Evolutionary conservation across 2,113 vertebrate species (phyloP).

Genomic region (Melospiza melodia): DNA sequence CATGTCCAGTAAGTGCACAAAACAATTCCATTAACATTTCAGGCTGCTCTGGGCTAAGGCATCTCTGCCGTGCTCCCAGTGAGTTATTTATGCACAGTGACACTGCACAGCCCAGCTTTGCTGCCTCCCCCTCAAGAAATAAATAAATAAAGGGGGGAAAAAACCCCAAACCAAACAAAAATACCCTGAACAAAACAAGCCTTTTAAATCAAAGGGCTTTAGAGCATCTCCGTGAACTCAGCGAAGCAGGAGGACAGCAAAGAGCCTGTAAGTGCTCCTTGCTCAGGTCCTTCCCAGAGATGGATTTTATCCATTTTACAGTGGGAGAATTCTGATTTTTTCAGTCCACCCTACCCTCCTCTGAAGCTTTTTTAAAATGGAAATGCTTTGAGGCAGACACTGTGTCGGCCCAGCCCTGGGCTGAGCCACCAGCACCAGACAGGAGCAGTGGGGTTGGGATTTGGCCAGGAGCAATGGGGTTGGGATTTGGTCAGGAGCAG

Average conservation of each 20-base stretch:
- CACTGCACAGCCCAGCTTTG: neutral
- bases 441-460: neutral
- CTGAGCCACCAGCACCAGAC: neutral
- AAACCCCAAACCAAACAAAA: neutral
- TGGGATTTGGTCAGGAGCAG: no score
- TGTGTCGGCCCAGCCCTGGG: no score
- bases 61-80: neutral
- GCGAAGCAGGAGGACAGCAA: neutral
- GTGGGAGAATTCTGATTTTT: neutral
- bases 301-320: neutral
- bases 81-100: neutral
- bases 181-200: neutral
- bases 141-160: neutral
- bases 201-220: neutral
- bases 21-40: slow-evolving; percentile 24
- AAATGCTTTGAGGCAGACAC: neutral
- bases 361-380: neutral
- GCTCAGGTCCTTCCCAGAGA: neutral
- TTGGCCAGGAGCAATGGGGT: fast-evolving
- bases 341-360: neutral
- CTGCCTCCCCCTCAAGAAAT: neutral
- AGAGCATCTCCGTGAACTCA: neutral
- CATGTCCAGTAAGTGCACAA: neutral
- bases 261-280: neutral
- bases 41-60: slow-evolving; percentile 6